Base-by-base conservation (phyloP, 2,888 invertebrate genomes). In the Scrobipalpa costella region DNA sequence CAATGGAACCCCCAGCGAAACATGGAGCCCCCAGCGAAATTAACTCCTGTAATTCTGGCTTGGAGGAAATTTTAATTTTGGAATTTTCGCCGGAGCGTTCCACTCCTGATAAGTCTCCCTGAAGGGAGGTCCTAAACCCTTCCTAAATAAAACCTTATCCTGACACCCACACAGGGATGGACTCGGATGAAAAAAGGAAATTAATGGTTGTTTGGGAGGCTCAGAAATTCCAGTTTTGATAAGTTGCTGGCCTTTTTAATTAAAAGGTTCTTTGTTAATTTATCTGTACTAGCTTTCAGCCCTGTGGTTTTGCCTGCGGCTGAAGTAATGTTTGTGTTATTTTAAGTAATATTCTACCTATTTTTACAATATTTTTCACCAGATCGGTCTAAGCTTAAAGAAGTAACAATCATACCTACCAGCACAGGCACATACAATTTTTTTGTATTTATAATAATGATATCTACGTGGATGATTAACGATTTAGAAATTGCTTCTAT, bases 91-190 rank as follows among this genome's bases (percentile, higher is more conserved):
- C 61, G 36, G 69, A 74, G 67, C 70, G 70, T 76, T 80, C 72
- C 70, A 73, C 74, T 40, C 55, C 75, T 71, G 77, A 75, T 76
- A 79, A 77, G 73, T 73, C 74, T 71, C 73, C 76, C 63, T 15
- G 38, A 68, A 68, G 75, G 75, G 74, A 63, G 57, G 34, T 40
- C 27, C 52, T 27, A 60, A 49, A 57, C 61, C 47, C 47, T 34
- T n/a, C 57, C 49, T 19, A 33, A 63, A 63, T 59, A 59, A 59
- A 59, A 59, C 59, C 59, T 59, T 59, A 57, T 57, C 34, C 55
- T 55, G 36, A 17, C 58, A 38, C 58, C 58, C 60, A 55, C 34
- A 15, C 47, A 60, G 47, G 60, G 58, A 38, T 19, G 40, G 3
- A 58, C 15, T 58, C 13, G 19, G 19, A 9, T n/a, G 21, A 50